A percentile compares a stretch with the other conserved stretches of the same genome.
These are phyloP conservation scores for Apoderus coryli DNA, from an alignment of 2,888 invertebrate genomes.

Conservation along the genomic window DNA sequence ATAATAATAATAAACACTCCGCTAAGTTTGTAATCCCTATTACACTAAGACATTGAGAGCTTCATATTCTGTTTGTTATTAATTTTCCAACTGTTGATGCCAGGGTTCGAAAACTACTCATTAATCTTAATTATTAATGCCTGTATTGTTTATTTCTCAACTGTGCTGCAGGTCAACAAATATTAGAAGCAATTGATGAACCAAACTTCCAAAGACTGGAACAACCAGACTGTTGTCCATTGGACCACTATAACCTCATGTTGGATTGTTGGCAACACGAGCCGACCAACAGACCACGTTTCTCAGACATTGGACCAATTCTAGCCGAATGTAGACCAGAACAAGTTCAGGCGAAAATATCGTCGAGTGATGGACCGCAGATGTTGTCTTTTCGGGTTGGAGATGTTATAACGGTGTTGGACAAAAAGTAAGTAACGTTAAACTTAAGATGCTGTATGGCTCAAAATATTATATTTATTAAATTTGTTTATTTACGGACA, in stretches of 20 bases:
- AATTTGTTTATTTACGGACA: too few relatives aligned
- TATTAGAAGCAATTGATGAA: conserved; percentile 87
- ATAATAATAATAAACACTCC: too few relatives aligned
- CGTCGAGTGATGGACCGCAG: conserved; percentile 37
- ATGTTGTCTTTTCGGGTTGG: conserved; percentile 73
- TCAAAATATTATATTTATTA: conserved; percentile 4
- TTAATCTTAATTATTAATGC: too few relatives aligned
- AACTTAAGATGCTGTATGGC: too few relatives aligned
- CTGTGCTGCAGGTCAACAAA: conserved; percentile 75
- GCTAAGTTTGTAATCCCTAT: too few relatives aligned
- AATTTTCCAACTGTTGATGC: too few relatives aligned
- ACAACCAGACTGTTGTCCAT: conserved; percentile 87
- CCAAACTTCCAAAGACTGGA: conserved; percentile 84
- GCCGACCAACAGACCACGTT: conserved; percentile 74
- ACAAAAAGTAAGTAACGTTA: conserved; percentile 57
- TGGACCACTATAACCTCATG: conserved; percentile 85
- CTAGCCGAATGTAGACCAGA: conserved; percentile 82
- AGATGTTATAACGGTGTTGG: conserved; percentile 85
- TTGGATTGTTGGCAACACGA: conserved; percentile 94
- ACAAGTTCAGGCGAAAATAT: conserved; percentile 70
- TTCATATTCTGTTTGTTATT: too few relatives aligned
- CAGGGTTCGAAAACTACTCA: too few relatives aligned
- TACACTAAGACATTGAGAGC: too few relatives aligned
- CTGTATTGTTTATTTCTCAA: too few relatives aligned
- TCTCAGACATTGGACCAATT: conserved; percentile 62